Evolutionary conservation across 2,113 vertebrate genomes (phyloP).

Genomic region (Elephas maximus): DNA sequence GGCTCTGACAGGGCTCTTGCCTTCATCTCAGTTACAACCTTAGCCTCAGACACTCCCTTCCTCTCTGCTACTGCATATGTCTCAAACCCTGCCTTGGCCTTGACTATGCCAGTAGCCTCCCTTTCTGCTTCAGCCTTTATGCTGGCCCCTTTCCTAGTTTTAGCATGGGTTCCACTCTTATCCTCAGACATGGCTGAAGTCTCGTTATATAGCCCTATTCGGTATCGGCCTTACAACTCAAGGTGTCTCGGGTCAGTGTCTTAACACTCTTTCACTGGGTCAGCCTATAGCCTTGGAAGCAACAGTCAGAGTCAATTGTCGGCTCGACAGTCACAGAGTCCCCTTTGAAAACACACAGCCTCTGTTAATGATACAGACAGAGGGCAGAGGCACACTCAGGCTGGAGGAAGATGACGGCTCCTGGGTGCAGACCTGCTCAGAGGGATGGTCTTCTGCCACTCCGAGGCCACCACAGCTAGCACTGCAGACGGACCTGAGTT

Average conservation of each 20-base stretch:
- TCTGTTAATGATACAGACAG: conserved; percentile 13
- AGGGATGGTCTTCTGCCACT: conserved; percentile 53
- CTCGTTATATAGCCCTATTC: conserved; percentile 23
- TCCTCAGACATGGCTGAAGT: conserved; percentile 68
- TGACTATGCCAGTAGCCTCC: neutral
- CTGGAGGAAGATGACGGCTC: conserved; percentile 11
- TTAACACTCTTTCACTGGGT: conserved; percentile 42
- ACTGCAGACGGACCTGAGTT: conserved; percentile 60
- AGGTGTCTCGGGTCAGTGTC: neutral
- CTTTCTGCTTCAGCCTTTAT: conserved; percentile 47
- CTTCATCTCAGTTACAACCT: neutral
- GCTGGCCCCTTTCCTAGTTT: conserved; percentile 51
- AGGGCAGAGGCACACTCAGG: conserved; percentile 17
- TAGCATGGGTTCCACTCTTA: conserved; percentile 62
- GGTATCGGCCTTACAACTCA: conserved; percentile 49
- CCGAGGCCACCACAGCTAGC: conserved; percentile 45
- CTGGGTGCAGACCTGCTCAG: conserved; percentile 42
- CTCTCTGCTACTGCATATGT: neutral
- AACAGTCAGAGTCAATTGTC: conserved; percentile 25
- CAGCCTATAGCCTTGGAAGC: conserved; percentile 19
- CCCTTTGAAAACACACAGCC: neutral
- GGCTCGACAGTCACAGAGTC: conserved; percentile 28
- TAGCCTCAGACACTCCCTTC: conserved; percentile 63
- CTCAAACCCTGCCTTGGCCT: conserved; percentile 45
- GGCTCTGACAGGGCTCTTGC: conserved; percentile 5